Base-by-base conservation (phyloP, 2,888 invertebrate genomes). In the Flexamia atlantica region DNA sequence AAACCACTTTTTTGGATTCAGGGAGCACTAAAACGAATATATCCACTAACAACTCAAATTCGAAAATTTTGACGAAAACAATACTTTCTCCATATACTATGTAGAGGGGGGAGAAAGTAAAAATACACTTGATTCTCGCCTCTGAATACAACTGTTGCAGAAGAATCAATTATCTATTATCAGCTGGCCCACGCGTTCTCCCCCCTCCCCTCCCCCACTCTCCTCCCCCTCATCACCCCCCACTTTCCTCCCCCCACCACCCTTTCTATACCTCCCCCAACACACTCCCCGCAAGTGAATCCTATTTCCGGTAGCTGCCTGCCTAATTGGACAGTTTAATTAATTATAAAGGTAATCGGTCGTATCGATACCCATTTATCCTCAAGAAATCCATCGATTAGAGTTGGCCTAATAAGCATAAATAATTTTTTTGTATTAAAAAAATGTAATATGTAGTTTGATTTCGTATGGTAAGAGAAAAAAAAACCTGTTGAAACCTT, bases 281-380 rank as follows among this genome's bases (percentile, higher is more conserved):
- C n/a, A 3, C 46, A 7, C 12, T 9, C 9, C 36, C 36, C 36
- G 9, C 36, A 7, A 4, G 4, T 9, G 5, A 7, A 17, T 46
- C 46, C 17, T 17, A 46, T 46, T 46, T 46, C 46, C 46, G 46
- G 46, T 12, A 17, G 46, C 46, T 46, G 46, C 46, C 46, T 46
- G 36, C n/a, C 46, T 46, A 46, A 46, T 46, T 46, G 46, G 46
- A 46, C 46, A 46, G 46, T 46, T 46, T 46, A 46, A 46, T 36
- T 36, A 36, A 36, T 46, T 46, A 46, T 46, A 46, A 12, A 46
- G 46, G 17, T 12, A 46, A 46, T 46, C 3, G 46, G 17, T 46
- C 14, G n/a, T 46, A 46, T 46, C 17, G 12, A 7, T 46, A 46
- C n/a, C 2, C 46, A 17, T 46, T 17, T 17, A 46, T 17, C 46